Evolutionary conservation across 2,797 vertebrate species (phyloP), one percentile per base, ranked within the genome.

Genomic region (Echeneis naucrates): DNA sequence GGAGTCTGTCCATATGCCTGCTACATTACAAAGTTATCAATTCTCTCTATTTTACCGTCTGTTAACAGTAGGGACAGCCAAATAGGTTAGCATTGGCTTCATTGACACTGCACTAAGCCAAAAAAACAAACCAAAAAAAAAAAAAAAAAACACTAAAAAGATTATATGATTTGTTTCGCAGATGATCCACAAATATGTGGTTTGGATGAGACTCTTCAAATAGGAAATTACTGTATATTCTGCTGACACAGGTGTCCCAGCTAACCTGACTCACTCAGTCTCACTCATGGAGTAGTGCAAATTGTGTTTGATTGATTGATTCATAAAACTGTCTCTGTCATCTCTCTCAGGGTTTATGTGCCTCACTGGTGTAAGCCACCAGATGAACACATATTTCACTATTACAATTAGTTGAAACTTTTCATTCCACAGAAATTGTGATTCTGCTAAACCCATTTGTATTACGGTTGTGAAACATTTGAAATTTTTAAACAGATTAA

Each of bases 141-240:
- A n/a, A n/a, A n/a, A n/a, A n/a, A n/a, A 45, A 75, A 80, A 84
- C 10, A 84, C 47, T 54, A 45, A 68, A 78, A 67, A 57, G 64
- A 74, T 66, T 47, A 61, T 60, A 47, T 73, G 60, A 84, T 78
- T 83, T 68, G 64, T 81, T 83, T 87, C 3, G 6, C 71, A 73
- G 78, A 83, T 64, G 68, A 86, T 80, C 60, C 30, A 40, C 27
- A 79, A 76, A 76, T 69, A 66, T 81, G 80, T 0, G 33, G 58
- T 33, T 73, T 74, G 62, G 47, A 60, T 40, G 21, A 11, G 57
- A 48, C n/a, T 56, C 7, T 47, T 33, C 63, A 56, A 70, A 44
- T 23, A 27, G 30, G 16, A 77, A 33, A 71, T 67, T 54, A 24
- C 37, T 58, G 35, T 57, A 44, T 37, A 52, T 17, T 45, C 59